phyloP scores from a whole-genome alignment of 1,140 invertebrate species.

The Aphelenchoides fujianensis region DNA sequence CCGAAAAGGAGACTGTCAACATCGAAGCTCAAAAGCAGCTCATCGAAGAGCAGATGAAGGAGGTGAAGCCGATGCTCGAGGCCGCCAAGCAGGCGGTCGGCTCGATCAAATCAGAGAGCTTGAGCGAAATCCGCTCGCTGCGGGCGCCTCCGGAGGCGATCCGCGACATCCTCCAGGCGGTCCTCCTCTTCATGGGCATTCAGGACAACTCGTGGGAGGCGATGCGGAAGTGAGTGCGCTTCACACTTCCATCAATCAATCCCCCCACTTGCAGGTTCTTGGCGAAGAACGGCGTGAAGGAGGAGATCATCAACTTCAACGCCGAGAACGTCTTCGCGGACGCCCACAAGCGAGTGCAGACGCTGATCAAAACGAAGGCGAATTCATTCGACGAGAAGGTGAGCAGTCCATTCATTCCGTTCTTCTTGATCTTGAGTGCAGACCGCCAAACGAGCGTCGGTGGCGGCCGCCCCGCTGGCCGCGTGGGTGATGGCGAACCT shows the following conservation, averaged over 20 bases:
- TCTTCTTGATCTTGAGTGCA: too few relatives aligned
- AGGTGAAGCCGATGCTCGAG: conserved; percentile 83
- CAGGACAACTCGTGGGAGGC: conserved; percentile 98
- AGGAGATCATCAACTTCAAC: conserved; percentile 92
- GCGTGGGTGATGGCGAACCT: conserved; percentile 94
- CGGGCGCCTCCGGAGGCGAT: conserved; percentile 93
- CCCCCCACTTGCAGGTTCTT: too few relatives aligned
- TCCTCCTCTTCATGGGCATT: conserved; percentile 93
- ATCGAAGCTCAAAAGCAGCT: conserved; percentile 77
- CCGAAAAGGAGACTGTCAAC: conserved; percentile 80
- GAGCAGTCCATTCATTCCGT: too few relatives aligned
- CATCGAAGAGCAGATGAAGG: conserved; percentile 84
- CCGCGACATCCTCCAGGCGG: conserved; percentile 91
- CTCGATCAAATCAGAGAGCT: conserved; percentile 80
- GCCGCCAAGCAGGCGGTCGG: conserved; percentile 59
- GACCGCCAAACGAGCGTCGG: conserved; percentile 84
- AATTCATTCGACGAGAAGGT: conserved; percentile 84
- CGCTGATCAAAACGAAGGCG: conserved; percentile 73
- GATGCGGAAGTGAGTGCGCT: conserved; percentile 77
- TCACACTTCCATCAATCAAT: too few relatives aligned
- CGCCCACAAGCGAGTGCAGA: conserved; percentile 79
- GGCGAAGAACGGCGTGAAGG: conserved; percentile 87
- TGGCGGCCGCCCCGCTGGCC: conserved; percentile 90
- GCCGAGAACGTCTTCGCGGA: conserved; percentile 79
- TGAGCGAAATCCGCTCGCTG: conserved; percentile 90